Percentiles rank a stretch among this genome's conserved stretches.
These are phyloP conservation scores for Stramonita haemastoma DNA, from an alignment of 2,888 invertebrate species.

Conservation along the genomic window DNA sequence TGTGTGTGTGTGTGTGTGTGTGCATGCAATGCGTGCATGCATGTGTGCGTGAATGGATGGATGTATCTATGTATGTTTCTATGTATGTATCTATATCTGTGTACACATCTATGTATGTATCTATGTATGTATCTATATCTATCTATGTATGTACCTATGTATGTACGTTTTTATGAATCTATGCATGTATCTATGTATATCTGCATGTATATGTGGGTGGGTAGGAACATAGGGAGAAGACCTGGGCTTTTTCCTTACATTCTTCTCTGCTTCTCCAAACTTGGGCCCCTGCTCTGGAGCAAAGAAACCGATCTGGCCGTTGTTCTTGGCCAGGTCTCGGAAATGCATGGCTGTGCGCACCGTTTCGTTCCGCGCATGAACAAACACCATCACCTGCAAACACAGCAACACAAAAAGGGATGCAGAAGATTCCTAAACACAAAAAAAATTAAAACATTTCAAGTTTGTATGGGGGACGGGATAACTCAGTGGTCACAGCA, in stretches of 20 bases:
- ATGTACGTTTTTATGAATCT: not conserved
- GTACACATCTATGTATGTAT: no score
- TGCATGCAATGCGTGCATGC: no score
- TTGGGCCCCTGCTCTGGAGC: conserved; percentile 61
- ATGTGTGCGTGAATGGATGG: no score
- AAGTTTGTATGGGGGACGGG: no score
- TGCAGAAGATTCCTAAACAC: no score
- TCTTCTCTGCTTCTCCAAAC: conserved; percentile 84
- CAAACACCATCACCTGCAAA: conserved; percentile 92
- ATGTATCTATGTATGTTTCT: not conserved
- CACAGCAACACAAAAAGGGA: not conserved
- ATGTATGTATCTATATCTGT: not conserved
- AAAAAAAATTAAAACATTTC: no score
- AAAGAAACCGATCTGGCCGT: conserved; percentile 71
- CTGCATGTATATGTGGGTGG: not conserved
- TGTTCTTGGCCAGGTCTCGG: conserved; percentile 82
- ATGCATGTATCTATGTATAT: not conserved
- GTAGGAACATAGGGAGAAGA: no score
- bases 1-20: no score
- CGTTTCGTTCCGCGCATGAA: conserved; percentile 98
- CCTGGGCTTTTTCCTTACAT: conserved; percentile 53
- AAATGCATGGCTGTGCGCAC: conserved; percentile 90
- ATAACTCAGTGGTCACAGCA: no score
- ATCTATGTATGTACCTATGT: not conserved
- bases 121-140: not conserved